Conservation (phyloP, 92 coral and sea anemone genomes). For the Nematostella vectensis region DNA sequence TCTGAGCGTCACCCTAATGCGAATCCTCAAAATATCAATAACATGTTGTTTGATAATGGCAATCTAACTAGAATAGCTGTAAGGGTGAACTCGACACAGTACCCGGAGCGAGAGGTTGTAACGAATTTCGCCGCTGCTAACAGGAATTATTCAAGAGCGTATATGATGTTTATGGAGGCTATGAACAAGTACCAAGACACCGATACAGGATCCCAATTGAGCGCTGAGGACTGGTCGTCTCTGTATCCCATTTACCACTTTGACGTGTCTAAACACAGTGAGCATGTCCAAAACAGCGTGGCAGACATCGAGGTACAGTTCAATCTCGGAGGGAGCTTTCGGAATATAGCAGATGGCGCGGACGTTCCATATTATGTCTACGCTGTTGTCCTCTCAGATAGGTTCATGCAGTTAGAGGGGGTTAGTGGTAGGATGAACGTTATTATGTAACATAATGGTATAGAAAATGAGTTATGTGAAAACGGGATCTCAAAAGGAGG, state of each 20-base stretch:
- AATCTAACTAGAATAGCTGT: constrained; percentile 16
- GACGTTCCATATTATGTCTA: constrained; percentile 1
- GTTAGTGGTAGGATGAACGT: constrained; percentile 1
- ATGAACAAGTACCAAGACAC: constrained; percentile 4
- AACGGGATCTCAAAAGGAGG: neutral
- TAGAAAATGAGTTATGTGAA: neutral
- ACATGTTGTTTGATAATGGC: constrained; percentile 16
- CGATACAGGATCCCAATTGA: neutral
- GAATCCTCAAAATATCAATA: constrained; percentile 7
- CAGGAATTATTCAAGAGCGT: constrained; percentile 4
- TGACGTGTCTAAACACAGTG: neutral
- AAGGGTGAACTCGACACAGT: constrained; percentile 2
- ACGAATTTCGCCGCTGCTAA: constrained; percentile 6
- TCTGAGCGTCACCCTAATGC: constrained; percentile 7
- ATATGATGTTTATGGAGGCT: constrained; percentile 18
- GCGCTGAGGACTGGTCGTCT: constrained; percentile 3
- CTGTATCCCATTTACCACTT: constrained; percentile 2
- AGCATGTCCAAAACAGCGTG: neutral
- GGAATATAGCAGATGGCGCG: neutral
- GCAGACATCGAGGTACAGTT: neutral
- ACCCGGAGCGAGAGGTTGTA: constrained; percentile 15
- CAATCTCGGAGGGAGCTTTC: neutral
- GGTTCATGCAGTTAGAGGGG: neutral
- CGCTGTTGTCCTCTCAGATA: neutral
- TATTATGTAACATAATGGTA: neutral